Percentiles rank a stretch among this genome's conserved stretches.
phyloP scores from a whole-genome alignment of 2,888 invertebrate species.

The Ichneumoninae sp. region DNA sequence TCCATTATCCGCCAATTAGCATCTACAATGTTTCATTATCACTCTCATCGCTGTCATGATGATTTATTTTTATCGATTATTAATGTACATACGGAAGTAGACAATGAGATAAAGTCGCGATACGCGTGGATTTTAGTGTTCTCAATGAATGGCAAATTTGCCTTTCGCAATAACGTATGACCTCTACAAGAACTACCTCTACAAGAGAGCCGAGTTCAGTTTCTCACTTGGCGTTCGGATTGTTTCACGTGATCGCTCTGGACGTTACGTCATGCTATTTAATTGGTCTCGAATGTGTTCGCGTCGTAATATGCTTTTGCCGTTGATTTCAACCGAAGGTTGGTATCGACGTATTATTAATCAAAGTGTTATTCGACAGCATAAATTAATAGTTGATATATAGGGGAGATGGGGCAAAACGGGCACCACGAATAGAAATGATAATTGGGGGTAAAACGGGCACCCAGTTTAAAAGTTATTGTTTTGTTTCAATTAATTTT shows the following conservation, averaged over 20 bases:
- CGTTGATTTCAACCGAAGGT: constrained; percentile 37
- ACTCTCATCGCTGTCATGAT: not conserved
- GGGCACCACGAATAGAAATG: no score
- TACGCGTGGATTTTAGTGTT: not conserved
- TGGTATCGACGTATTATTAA: constrained; percentile 42
- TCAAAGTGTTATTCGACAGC: not conserved
- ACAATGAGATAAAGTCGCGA: not conserved
- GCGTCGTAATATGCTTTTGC: not conserved
- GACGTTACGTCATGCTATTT: constrained; percentile 43
- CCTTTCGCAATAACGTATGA: not conserved
- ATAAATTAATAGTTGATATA: not conserved
- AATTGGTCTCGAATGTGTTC: constrained; percentile 32
- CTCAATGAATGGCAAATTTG: not conserved
- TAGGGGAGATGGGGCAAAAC: not conserved
- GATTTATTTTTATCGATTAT: not conserved
- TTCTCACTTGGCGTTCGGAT: constrained; percentile 35
- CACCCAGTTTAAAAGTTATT: no score
- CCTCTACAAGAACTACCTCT: no score
- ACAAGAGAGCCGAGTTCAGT: not conserved
- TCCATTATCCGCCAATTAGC: not conserved
- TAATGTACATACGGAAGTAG: not conserved
- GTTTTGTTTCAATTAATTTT: no score
- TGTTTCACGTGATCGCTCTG: constrained; percentile 39
- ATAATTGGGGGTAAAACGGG: no score
- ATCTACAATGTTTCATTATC: not conserved